Evolutionary conservation across 1,140 invertebrate species (phyloP).

Genomic region (Solenopsis fugax): DNA sequence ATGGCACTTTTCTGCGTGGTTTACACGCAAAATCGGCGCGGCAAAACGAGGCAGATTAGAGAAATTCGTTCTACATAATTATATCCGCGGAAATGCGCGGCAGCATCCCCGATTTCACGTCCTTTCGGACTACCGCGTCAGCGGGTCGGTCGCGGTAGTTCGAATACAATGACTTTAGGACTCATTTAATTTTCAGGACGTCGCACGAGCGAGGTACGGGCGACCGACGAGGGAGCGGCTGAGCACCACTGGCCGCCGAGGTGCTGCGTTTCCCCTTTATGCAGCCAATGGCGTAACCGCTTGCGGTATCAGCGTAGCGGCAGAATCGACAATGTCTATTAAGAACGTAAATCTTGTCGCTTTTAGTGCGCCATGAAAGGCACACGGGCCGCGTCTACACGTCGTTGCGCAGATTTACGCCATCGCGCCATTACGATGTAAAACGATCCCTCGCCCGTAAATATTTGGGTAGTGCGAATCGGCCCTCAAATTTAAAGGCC

Average conservation of each 20-base stretch:
- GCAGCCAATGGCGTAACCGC: conserved; percentile 79
- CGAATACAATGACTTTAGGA: background rate
- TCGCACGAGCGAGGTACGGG: too few species aligned
- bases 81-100: conserved; percentile 61
- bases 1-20: conserved; percentile 70
- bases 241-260: conserved; percentile 74
- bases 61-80: conserved; percentile 74
- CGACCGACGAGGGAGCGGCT: conserved; percentile 12
- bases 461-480: conserved; percentile 6
- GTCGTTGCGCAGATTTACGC: conserved; percentile 50
- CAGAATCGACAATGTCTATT: conserved; percentile 57
- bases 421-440: conserved; percentile 45
- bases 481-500: background rate
- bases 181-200: conserved; percentile 1
- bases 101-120: conserved; percentile 48
- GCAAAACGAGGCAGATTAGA: conserved; percentile 72
- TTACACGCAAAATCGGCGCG: conserved; percentile 68
- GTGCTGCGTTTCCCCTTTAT: conserved; percentile 79
- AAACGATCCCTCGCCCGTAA: conserved; percentile 28
- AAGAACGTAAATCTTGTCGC: conserved; percentile 60
- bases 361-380: conserved; percentile 58
- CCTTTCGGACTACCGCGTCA: too few species aligned
- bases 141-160: too few species aligned
- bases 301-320: conserved; percentile 63
- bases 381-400: conserved; percentile 39